phyloP scores from a whole-genome alignment of 1,140 invertebrate species.

The Tachypleus tridentatus region DNA sequence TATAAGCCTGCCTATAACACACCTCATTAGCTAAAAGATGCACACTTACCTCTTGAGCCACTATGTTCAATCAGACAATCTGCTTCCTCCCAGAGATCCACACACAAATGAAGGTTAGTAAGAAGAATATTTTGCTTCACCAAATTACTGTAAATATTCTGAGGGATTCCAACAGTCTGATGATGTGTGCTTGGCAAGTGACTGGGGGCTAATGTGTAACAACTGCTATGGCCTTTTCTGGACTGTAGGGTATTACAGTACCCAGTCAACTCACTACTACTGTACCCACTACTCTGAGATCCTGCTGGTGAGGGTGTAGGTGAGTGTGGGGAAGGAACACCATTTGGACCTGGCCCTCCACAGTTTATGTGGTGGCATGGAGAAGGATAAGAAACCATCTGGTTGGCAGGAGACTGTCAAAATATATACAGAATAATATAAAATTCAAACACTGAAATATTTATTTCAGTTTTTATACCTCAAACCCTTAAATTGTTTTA shows the following conservation, averaged over 20 bases:
- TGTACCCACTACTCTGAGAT: constrained; percentile 60
- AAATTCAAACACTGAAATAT: too few species aligned
- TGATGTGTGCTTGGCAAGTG: constrained; percentile 12
- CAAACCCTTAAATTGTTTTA: too few species aligned
- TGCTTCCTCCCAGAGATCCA: constrained; percentile 69
- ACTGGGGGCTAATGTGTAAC: too few species aligned
- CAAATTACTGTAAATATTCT: constrained; percentile 48
- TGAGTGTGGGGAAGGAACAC: constrained; percentile 55
- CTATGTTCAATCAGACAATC: constrained; percentile 50
- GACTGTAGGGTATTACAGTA: constrained; percentile 19
- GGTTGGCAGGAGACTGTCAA: too few species aligned
- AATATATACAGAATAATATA: too few species aligned
- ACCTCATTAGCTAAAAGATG: too few species aligned
- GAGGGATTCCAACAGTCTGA: constrained; percentile 28
- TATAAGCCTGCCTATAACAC: too few species aligned
- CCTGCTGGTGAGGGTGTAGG: constrained; percentile 73
- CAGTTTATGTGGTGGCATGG: constrained; percentile 1
- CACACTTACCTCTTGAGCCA: constrained; percentile 50
- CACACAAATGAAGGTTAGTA: constrained; percentile 49
- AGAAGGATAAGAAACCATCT: background rate
- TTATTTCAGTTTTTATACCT: too few species aligned
- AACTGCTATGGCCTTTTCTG: constrained; percentile 3
- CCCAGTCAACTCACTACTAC: constrained; percentile 36
- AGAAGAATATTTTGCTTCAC: constrained; percentile 52
- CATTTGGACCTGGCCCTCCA: background rate